Evolutionary conservation across 2,888 invertebrate genomes (phyloP), one percentile per base, ranked within the genome.

Genomic region (Orthonychiurus folsomi): DNA sequence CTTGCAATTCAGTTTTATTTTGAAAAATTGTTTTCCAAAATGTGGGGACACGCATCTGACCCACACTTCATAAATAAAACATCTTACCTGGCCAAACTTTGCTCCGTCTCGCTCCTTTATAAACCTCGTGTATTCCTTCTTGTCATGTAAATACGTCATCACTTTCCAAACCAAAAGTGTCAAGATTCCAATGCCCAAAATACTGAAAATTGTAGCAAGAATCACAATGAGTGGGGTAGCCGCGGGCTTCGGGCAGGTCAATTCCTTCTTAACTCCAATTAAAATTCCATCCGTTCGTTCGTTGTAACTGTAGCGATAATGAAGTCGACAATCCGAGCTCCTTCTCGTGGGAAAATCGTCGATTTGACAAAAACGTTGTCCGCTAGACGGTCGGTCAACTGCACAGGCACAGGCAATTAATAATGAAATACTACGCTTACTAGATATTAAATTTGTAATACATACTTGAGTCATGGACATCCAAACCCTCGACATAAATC

Each of bases 81-180:
- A 12, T 12, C 52, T 9, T 52, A 52, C 52, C 52, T 5, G 9
- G 9, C 52, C 24, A 9, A 9, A 52, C 9, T 20, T 23, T 9
- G 63, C 48, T 2, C 21, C 55, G 1, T n/a, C 26, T 1, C 23
- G 37, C 27, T 54, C 63, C 28, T 24, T 53, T 48, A 97, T 94
- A 79, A 99, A 99, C 76, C 89, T 88, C 50, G 96, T 97, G 78
- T 93, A 96, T 80, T 99, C 99, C 68, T 96, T 81, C 63, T 94
- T 82, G 79, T 99, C 99, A 76, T 96, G 95, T 73, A 99, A 92
- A 50, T 94, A 93, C 27, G 97, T 97, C 61, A 95, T 83, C 73
- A 97, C 81, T 80, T 99, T 99, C 99, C 99, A 99, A 68, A 97
- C 81, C 73, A 97, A 81, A 50, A 99, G 81, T 59, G 96, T 81